Base-by-base conservation (phyloP, 2,113 vertebrate genomes). In the Phocoena phocoena region DNA sequence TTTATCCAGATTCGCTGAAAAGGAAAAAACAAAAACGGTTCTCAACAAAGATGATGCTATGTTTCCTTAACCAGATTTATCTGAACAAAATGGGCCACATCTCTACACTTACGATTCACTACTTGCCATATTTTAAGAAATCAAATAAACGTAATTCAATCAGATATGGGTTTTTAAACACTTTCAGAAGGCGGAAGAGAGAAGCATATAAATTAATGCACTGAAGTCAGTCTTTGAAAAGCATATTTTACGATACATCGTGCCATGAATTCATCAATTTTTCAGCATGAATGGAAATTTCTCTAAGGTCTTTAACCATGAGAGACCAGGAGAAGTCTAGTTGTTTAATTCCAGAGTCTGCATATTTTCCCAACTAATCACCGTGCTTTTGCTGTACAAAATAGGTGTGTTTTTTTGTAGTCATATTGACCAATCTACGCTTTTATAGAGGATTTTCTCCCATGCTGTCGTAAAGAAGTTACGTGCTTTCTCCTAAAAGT, bases 361-460 rank as follows among this genome's bases (percentile, higher is more conserved):
- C 5, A 0, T 3, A 8, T 20, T 62, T 63, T 18, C 65, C 18
- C 28, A 33, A 71, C 2, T 21, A n/a, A 82, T 68, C 5, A 17
- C 26, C 8, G 3, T 50, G 83, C 25, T 23, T 26, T 33, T 50
- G 9, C 74, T 8, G 26, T 20, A 36, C 31, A 33, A 70, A 31
- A 50, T 12, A 20, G 12, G 38, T 50, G 18, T 6, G 18, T 41
- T 74, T 71, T 41, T 33, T 5, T 6, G 12, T 6, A 3, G 7
- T n/a, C 6, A 0, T n/a, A 23, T 36, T 71, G 9, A 44, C 11
- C 60, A 6, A 2, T 17, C 11, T 28, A 2, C 5, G 13, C 38
- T 44, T 68, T 50, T 23, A 25, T 15, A 31, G 70, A 58, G 80
- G 17, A 20, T 53, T 73, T 63, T 23, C 44, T 25, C 25, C 5